phyloP scores from a whole-genome alignment of 1,140 invertebrate genomes.

The Bombus confusus region DNA sequence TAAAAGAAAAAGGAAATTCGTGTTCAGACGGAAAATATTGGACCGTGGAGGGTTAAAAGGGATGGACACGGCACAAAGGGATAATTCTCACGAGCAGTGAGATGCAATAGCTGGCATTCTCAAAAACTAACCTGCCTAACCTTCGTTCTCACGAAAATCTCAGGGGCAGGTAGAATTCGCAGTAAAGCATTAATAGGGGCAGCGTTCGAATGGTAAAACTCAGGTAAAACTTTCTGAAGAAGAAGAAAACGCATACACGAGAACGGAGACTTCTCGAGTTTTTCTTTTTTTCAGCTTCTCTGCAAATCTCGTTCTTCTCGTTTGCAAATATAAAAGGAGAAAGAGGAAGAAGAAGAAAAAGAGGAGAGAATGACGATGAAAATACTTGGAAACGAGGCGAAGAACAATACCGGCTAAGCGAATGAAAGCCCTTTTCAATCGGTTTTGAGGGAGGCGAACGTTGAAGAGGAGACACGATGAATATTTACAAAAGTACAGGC shows the following conservation, averaged over 20 bases:
- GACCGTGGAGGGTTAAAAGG: too few species aligned
- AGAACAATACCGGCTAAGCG: slow-evolving; percentile 20
- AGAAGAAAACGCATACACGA: background rate
- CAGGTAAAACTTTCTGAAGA: slow-evolving; percentile 17
- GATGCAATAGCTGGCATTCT: background rate
- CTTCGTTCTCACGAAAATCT: slow-evolving; percentile 34
- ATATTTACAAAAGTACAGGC: slow-evolving; percentile 21
- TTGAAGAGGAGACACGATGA: slow-evolving; percentile 1
- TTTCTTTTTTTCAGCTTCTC: slow-evolving; percentile 14
- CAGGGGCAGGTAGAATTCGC: slow-evolving; percentile 45
- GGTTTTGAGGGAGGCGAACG: slow-evolving; percentile 15
- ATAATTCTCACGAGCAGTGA: background rate
- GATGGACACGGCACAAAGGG: background rate
- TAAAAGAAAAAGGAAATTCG: background rate
- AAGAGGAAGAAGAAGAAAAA: background rate
- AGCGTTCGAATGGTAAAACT: background rate
- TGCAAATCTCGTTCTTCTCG: background rate
- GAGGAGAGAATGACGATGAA: background rate
- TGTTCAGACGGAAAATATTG: background rate
- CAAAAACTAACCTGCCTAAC: background rate
- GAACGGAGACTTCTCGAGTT: background rate
- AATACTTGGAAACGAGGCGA: slow-evolving; percentile 23
- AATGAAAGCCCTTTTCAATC: slow-evolving; percentile 24
- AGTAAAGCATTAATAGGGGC: slow-evolving; percentile 25
- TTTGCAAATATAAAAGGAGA: background rate